These are phyloP conservation scores for Enteromius afrohamiltoni DNA, from an alignment of 2,797 vertebrate species.

Conservation along the genomic window DNA sequence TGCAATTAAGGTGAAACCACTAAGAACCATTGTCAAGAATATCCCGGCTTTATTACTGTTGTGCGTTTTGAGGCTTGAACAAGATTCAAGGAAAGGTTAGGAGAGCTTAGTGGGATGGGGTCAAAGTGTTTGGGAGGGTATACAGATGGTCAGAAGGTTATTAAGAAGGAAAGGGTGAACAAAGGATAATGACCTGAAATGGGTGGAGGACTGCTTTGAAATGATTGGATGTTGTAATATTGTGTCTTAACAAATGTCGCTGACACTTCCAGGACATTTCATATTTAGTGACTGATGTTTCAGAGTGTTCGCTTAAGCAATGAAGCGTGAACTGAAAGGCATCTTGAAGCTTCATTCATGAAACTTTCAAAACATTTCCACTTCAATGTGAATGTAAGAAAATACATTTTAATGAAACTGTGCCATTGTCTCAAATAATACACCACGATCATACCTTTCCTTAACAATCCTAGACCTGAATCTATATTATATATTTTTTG, in stretches of 20 bases:
- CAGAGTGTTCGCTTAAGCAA: neutral
- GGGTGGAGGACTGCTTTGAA: neutral
- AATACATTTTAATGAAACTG: neutral
- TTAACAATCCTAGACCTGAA: neutral
- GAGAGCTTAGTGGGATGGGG: constrained; percentile 28
- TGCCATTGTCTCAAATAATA: neutral
- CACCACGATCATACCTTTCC: neutral
- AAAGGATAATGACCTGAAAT: constrained; percentile 21
- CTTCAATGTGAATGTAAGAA: neutral
- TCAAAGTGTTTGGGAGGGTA: constrained; percentile 5
- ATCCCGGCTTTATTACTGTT: neutral
- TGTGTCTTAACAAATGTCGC: neutral
- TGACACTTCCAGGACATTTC: neutral
- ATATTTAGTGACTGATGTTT: neutral
- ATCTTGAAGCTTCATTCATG: neutral
- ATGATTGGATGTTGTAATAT: neutral
- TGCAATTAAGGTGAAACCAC: neutral
- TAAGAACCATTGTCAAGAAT: neutral
- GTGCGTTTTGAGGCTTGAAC: neutral
- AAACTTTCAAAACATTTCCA: neutral
- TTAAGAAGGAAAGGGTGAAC: constrained; percentile 11
- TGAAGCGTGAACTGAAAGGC: neutral
- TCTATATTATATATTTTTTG: neutral
- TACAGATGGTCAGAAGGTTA: constrained; percentile 17
- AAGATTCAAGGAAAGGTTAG: constrained; percentile 20